Base-by-base conservation (phyloP, 2,888 invertebrate genomes). In the Diadegma fenestrale region DNA sequence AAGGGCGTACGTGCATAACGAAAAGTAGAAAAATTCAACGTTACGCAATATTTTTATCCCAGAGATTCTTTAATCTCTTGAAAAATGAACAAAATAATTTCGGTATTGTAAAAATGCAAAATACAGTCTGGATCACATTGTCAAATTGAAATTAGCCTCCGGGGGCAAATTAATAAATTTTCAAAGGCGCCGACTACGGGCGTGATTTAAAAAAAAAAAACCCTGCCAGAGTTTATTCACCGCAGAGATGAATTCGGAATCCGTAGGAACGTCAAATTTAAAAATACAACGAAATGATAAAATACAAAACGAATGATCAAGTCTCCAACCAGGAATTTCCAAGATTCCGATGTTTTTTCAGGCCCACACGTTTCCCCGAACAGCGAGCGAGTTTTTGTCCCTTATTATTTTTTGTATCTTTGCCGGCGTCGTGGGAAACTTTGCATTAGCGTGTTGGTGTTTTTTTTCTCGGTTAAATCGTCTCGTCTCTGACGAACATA, bases 131-230 rank as follows among this genome's bases (percentile, higher is more conserved):
- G 6, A 7, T 48, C 4, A 51, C 10, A n/a, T 51, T 22, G 51
- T 51, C 8, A 51, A 51, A 51, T 22, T 4, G 48, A 48, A 48
- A n/a, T 1, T 19, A 19, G 8, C 8, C 51, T 10, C 51, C 8
- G 10, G n/a, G 71, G 19, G 63, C 33, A 64, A 79, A 82, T 85
- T 82, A 68, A 85, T 85, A 85, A 85, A 82, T 85, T 85, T 75
- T 82, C 79, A 64, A 82, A 75, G 51, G 19, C 75, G 73, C 26
- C 45, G 78, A 19, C 41, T 51, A 69, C 26, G 63, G 26, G 77
- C 37, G 37, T 51, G 19, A 6, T 51, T 73, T 75, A 75, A 63
- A 82, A 78, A 85, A 61, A 63, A 81, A 82, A 85, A 61, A 30
- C 30, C 41, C 64, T 48, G 3, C 33, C 7, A 12, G 71, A 69